Percentiles rank a stretch among this genome's conserved stretches.
These are phyloP conservation scores for Thalpophila matura DNA, from an alignment of 2,888 invertebrate species.

Conservation along the genomic window DNA sequence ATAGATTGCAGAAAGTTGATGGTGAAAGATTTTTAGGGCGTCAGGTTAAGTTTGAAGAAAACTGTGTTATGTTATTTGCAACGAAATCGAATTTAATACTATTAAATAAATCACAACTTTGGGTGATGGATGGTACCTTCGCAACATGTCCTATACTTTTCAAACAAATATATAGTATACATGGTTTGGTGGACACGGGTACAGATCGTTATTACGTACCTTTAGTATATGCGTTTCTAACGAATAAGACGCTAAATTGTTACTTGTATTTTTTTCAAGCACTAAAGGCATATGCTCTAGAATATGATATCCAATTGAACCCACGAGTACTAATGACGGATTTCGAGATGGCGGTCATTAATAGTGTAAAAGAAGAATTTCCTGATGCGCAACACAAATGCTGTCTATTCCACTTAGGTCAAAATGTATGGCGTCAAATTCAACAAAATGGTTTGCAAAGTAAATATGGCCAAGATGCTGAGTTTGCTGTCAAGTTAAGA, in stretches of 20 bases:
- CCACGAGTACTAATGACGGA: constrained; percentile 19
- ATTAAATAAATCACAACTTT: neutral
- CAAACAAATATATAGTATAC: neutral
- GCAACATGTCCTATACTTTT: constrained; percentile 1
- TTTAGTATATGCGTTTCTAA: neutral
- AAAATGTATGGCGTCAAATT: constrained; percentile 32
- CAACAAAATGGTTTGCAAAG: constrained; percentile 11
- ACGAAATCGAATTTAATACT: neutral
- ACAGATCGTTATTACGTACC: constrained; percentile 2
- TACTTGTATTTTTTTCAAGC: neutral
- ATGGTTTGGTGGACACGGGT: constrained; percentile 5
- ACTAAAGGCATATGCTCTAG: neutral
- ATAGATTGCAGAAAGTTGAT: constrained; percentile 6
- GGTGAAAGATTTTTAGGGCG: constrained; percentile 10
- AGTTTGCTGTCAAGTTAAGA: neutral
- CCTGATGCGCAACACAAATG: constrained; percentile 10
- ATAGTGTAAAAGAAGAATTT: constrained; percentile 12
- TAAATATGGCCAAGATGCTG: neutral
- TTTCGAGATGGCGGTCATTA: constrained; percentile 24
- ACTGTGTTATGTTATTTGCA: neutral
- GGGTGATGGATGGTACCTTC: neutral
- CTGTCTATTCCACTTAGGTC: constrained; percentile 27
- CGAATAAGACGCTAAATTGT: neutral
- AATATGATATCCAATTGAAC: neutral
- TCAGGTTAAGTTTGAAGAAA: neutral